Conservation (phyloP, 2,888 invertebrate genomes). For the Hypselothyrea guttata region DNA sequence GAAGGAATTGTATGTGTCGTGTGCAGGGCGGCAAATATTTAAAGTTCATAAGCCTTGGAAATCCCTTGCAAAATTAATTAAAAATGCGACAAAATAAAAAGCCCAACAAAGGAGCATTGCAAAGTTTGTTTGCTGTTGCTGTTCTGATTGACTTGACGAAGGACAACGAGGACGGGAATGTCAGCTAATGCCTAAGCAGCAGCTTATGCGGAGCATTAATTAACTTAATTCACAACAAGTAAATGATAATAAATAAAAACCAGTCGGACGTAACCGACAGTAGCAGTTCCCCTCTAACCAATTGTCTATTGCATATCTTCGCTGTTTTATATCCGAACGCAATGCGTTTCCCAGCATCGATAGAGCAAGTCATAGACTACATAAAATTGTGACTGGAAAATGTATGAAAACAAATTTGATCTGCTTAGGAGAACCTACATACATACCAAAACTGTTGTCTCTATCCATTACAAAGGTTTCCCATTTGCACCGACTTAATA, state of each 20-base stretch:
- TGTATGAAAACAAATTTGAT: no score
- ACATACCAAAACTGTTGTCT: no score
- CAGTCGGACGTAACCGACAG: no score
- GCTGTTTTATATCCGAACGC: no score
- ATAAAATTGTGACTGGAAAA: constrained; percentile 33
- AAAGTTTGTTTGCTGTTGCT: constrained; percentile 25
- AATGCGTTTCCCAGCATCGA: no score
- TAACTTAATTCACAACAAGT: constrained; percentile 53
- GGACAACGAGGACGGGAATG: constrained; percentile 56
- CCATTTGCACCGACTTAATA: no score
- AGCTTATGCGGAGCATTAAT: constrained; percentile 66
- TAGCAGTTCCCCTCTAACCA: no score
- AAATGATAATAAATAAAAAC: no score
- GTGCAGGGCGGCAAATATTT: constrained; percentile 51
- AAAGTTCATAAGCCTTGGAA: constrained; percentile 67
- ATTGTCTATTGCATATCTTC: no score
- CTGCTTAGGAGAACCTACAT: no score
- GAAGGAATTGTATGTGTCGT: background rate
- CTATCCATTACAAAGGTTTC: no score
- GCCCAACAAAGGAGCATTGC: constrained; percentile 38
- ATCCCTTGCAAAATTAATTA: constrained; percentile 65
- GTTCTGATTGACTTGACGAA: constrained; percentile 64
- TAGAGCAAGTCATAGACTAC: no score
- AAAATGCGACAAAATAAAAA: constrained; percentile 49
- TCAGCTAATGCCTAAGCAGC: constrained; percentile 44